phyloP scores from a whole-genome alignment of 2,113 vertebrate species.

The Apaloderma vittatum region DNA sequence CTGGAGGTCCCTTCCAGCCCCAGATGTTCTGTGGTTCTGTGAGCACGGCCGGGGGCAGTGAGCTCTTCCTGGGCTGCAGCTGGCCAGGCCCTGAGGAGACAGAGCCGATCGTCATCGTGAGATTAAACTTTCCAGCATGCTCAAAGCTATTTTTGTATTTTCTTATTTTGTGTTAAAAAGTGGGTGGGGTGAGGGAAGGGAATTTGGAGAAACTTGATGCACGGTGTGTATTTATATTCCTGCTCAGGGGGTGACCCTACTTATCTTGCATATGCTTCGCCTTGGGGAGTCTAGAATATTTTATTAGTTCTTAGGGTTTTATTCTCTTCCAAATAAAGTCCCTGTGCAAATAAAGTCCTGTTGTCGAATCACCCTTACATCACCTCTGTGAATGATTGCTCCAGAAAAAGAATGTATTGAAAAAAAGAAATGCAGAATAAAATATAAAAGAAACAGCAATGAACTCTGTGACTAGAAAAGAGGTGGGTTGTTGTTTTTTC shows the following conservation, averaged over 20 bases:
- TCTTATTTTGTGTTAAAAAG: slow-evolving; percentile 3
- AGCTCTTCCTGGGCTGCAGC: background rate
- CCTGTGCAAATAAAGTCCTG: background rate
- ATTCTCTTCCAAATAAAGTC: background rate
- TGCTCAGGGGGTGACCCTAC: background rate
- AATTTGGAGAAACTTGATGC: background rate
- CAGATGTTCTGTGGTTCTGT: too few species aligned
- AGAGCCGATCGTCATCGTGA: background rate
- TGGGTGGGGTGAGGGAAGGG: background rate
- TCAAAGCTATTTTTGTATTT: background rate
- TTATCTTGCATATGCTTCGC: background rate
- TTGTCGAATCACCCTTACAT: background rate
- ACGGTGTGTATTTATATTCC: background rate
- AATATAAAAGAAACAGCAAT: background rate
- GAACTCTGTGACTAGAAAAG: background rate
- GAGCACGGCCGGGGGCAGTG: too few species aligned
- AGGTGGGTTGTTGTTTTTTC: background rate
- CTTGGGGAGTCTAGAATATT: slow-evolving; percentile 47
- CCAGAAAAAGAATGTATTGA: background rate
- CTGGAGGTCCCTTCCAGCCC: too few species aligned
- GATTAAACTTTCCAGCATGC: background rate
- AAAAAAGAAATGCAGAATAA: background rate
- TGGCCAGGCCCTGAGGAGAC: background rate
- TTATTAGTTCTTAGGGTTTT: slow-evolving; percentile 37
- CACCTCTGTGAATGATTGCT: background rate